Evolutionary conservation across 2,888 invertebrate species (phyloP).

Genomic region (Coenonympha glycerion): DNA sequence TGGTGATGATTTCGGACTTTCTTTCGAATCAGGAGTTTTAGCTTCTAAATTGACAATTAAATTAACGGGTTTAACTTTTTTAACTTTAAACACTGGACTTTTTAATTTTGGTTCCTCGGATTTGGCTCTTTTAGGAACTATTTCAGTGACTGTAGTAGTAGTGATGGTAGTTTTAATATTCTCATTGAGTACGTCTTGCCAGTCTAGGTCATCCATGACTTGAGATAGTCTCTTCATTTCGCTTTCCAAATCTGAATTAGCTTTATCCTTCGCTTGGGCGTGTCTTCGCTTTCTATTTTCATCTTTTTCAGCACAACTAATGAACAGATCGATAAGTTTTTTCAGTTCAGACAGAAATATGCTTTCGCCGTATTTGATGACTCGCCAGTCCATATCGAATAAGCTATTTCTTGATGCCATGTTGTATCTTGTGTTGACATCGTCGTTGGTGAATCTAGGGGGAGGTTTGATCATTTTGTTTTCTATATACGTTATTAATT

Average conservation of each 20-base stretch:
- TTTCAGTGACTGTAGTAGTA: constrained; percentile 31
- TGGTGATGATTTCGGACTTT: constrained; percentile 18
- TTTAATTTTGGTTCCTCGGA: constrained; percentile 42
- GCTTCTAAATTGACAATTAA: constrained; percentile 44
- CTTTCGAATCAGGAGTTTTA: constrained; percentile 29
- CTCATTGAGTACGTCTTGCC: constrained; percentile 41
- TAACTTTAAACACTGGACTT: constrained; percentile 59
- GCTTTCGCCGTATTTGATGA: constrained; percentile 68
- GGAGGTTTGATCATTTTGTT: constrained; percentile 45
- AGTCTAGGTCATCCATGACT: constrained; percentile 62
- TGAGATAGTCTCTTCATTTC: constrained; percentile 68
- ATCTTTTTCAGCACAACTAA: constrained; percentile 45
- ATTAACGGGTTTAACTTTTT: constrained; percentile 57
- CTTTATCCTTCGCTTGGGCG: constrained; percentile 44
- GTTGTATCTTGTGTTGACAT: constrained; percentile 59
- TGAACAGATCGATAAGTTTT: constrained; percentile 54
- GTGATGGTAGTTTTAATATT: constrained; percentile 38
- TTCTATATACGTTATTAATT: constrained; percentile 61
- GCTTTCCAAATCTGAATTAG: constrained; percentile 55
- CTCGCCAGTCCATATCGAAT: constrained; percentile 68
- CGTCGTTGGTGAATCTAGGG: constrained; percentile 40
- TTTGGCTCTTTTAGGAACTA: constrained; percentile 34
- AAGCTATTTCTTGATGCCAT: constrained; percentile 58
- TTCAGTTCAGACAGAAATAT: constrained; percentile 65
- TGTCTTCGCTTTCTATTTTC: constrained; percentile 50